Evolutionary conservation across 2,797 vertebrate genomes (phyloP).

Genomic region (Acropternis orthonyx): DNA sequence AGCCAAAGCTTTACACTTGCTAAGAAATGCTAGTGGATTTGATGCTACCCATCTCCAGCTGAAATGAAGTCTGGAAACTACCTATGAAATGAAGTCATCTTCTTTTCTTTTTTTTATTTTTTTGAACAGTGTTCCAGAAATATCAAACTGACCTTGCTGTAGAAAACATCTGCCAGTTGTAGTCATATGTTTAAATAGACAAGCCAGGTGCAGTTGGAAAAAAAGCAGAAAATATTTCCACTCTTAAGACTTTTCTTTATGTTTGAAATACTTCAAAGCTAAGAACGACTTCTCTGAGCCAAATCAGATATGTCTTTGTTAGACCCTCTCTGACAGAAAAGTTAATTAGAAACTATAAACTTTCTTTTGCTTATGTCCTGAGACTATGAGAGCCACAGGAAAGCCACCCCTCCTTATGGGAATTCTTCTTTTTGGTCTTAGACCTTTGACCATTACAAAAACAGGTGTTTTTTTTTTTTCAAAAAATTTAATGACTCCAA

Average conservation of each 20-base stretch:
- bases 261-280: constrained; percentile 30
- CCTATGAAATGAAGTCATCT: not conserved
- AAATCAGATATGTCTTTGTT: constrained; percentile 7
- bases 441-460: not conserved
- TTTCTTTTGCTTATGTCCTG: not conserved
- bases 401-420: not conserved
- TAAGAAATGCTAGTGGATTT: not conserved
- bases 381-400: not conserved
- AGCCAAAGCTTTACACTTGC: not conserved
- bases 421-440: not conserved
- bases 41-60: not conserved
- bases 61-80: not conserved
- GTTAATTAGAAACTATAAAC: constrained; percentile 4
- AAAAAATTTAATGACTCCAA: not conserved
- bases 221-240: not conserved
- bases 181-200: not conserved
- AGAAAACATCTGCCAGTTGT: not conserved
- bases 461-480: not conserved
- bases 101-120: no score
- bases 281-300: not conserved
- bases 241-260: not conserved
- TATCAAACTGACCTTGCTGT: not conserved
- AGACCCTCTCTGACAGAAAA: not conserved
- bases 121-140: not conserved
- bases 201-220: not conserved